A percentile compares a stretch with the other conserved stretches of the same genome.
Conservation (phyloP, 2,888 invertebrate genomes). For the Rhingia campestris region DNA sequence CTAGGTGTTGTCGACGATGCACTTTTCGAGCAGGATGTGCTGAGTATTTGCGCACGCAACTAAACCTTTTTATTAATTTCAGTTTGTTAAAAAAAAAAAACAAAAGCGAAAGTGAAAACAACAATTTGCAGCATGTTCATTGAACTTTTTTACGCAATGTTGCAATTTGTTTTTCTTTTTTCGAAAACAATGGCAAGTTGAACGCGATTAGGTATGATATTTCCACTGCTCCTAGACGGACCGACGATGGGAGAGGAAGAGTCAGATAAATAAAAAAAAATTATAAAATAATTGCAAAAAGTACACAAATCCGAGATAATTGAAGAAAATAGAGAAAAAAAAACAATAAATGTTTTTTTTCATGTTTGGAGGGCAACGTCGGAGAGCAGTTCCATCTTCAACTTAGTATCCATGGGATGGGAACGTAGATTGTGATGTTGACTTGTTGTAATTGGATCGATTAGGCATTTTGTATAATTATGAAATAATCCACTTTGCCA, state of each 20-base stretch:
- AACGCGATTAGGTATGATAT: constrained; percentile 42
- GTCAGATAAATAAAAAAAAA: constrained; percentile 27
- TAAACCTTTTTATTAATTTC: constrained; percentile 29
- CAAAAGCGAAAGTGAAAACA: constrained; percentile 58
- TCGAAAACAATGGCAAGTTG: constrained; percentile 43
- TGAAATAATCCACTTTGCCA: constrained; percentile 37
- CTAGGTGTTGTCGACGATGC: constrained; percentile 40
- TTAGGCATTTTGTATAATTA: constrained; percentile 58
- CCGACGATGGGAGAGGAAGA: constrained; percentile 23
- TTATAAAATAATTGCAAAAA: constrained; percentile 33
- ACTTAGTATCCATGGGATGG: constrained; percentile 37
- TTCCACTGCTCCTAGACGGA: constrained; percentile 11
- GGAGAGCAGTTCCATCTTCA: not conserved
- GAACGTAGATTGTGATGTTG: constrained; percentile 33
- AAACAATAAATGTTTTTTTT: not conserved
- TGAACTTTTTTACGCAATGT: constrained; percentile 64
- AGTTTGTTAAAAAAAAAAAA: constrained; percentile 33
- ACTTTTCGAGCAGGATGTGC: constrained; percentile 43
- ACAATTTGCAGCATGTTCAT: constrained; percentile 44
- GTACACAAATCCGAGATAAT: constrained; percentile 32
- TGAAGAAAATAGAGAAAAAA: constrained; percentile 18
- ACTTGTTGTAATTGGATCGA: constrained; percentile 60
- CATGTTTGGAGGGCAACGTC: not conserved
- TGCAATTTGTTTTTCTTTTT: constrained; percentile 34
- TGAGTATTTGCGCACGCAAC: constrained; percentile 55